phyloP scores from a whole-genome alignment of 2,888 invertebrate species.

The Argyra leucocephala region DNA sequence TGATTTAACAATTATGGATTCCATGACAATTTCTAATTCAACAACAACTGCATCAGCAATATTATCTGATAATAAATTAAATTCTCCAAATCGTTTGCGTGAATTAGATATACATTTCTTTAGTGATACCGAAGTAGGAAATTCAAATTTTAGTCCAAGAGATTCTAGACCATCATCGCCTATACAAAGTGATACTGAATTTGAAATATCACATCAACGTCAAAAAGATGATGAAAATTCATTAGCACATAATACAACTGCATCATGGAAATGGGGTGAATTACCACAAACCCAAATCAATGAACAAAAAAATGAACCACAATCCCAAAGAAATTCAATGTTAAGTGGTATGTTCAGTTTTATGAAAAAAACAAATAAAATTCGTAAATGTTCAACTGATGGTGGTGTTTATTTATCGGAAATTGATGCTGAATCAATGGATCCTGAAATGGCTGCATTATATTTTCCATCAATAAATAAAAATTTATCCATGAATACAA shows the following conservation, averaged over 20 bases:
- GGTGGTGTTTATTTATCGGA: conserved; percentile 85
- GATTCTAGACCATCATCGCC: conserved; percentile 71
- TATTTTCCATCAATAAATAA: conserved; percentile 58
- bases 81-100: conserved; percentile 39
- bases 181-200: conserved; percentile 88
- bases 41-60: conserved; percentile 32
- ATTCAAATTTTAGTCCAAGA: conserved; percentile 44
- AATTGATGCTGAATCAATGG: conserved; percentile 70
- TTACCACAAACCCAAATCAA: conserved; percentile 49
- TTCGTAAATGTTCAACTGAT: conserved; percentile 46
- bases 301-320: conserved; percentile 31
- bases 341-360: conserved; percentile 87
- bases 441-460: conserved; percentile 83
- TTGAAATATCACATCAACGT: conserved; percentile 55
- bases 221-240: conserved; percentile 38
- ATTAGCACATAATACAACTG: conserved; percentile 33
- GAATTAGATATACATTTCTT: conserved; percentile 77
- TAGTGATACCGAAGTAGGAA: conserved; percentile 85
- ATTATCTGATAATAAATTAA: conserved; percentile 31
- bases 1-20: conserved; percentile 21
- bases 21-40: conserved; percentile 11
- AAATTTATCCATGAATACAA: conserved; percentile 19
- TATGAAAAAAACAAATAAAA: conserved; percentile 66
- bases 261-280: conserved; percentile 85
- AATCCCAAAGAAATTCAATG: conserved; percentile 55